Evolutionary conservation across 2,888 invertebrate genomes (phyloP), one percentile per base, ranked within the genome.

Genomic region (Dioctria linearis): DNA sequence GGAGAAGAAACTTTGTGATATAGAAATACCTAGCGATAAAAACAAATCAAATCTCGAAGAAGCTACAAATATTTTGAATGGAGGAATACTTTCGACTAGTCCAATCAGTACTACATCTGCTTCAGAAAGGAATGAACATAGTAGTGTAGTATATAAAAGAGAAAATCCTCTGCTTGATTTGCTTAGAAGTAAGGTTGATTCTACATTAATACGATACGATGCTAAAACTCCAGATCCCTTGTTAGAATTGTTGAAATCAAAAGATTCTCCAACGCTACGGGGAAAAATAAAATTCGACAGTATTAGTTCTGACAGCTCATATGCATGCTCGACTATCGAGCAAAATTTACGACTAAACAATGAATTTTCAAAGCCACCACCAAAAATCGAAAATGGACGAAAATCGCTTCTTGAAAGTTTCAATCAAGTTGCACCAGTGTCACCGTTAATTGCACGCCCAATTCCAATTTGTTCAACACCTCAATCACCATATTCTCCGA

Each of bases 391-490:
- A 42, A 66, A 65, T 9, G 82, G 79, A 25, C 80, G 82, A 42
- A 82, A 82, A 66, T 82, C 82, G 25, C 79, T 82, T 13, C 39
- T 82, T 4, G 79, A 82, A 46, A 79, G 80, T 25, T 82, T 82
- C 63, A 82, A 82, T 75, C 42, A 73, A 42, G 82, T 80, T 5
- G 80, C 82, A 3, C 57, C 51, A 5, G 11, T 46, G 11, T 25
- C 71, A 67, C 65, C 76, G 37, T 11, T 43, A 25, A 43, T 69
- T 4, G n/a, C 63, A 39, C 76, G 76, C 5, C 76, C 76, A 9
- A 59, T 59, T 42, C 73, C 73, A 57, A 40, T 80, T 54, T 11
- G 57, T n/a, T 39, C 46, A 5, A 13, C 54, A 54, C 54, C 6
- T 8, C 54, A 42, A 2, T 13, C 67, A 13, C 40, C 80, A 40